Percentiles rank a stretch among this genome's conserved stretches.
Evolutionary conservation across 2,797 vertebrate genomes (phyloP).

Genomic region (Loriculus beryllinus): DNA sequence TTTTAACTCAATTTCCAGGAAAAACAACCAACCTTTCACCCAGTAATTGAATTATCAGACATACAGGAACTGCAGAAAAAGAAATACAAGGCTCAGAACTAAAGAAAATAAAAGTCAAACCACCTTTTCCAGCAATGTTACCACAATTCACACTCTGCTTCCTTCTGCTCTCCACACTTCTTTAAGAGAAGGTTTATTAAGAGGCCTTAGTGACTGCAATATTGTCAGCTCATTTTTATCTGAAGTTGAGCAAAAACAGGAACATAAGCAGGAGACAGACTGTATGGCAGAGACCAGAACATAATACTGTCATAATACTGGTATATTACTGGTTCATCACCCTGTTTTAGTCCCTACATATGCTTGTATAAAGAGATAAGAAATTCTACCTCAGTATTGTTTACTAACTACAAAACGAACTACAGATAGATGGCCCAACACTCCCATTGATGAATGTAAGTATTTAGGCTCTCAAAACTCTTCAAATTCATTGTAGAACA

Average conservation of each 20-base stretch:
- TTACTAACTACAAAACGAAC: neutral
- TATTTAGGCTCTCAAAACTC: neutral
- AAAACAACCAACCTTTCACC: neutral
- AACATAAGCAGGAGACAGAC: neutral
- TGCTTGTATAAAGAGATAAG: neutral
- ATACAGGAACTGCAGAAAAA: neutral
- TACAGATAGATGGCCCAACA: neutral
- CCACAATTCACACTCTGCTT: neutral
- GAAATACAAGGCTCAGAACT: neutral
- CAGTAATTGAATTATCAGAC: neutral
- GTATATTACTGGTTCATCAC: neutral
- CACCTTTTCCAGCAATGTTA: neutral
- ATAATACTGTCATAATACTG: neutral
- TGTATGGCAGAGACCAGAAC: neutral
- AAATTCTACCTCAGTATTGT: neutral
- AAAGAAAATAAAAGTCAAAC: neutral
- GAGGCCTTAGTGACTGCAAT: neutral
- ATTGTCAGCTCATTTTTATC: neutral
- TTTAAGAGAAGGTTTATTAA: neutral
- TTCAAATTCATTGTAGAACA: neutral
- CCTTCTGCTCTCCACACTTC: neutral
- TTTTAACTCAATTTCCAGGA: neutral
- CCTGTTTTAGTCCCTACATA: neutral
- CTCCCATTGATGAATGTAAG: rapidly evolving
- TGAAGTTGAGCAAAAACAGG: neutral